Base-by-base conservation (phyloP, 2,888 invertebrate genomes). In the Slavum lentiscoides region DNA sequence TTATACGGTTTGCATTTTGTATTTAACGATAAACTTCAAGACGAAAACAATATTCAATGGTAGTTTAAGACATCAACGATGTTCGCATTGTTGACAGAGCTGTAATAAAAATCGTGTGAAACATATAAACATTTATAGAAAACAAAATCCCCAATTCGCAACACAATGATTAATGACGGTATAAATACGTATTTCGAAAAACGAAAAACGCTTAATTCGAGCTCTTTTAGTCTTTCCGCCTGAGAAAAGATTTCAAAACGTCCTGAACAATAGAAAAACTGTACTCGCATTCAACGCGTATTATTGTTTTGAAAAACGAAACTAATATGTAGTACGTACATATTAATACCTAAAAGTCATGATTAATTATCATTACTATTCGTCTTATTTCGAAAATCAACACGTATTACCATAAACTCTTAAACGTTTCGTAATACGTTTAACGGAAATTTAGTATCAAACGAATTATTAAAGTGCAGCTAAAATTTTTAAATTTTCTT, bases 351-450 rank as follows among this genome's bases (percentile, higher is more conserved):
- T 15, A 9, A 37, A 1, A 15, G 39, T 19, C 2, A 55, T 43
- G 66, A 74, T 74, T 55, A 74, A 74, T 74, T 58, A 70, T 39
- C 8, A 55, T 37, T 66, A 66, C 62, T 39, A 74, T 74, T 55
- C 68, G 13, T 64, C 7, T 21, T 55, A n/a, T 53, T 62, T n/a
- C 4, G 11, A 49, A 49, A 68, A 0, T 2, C 11, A 19, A 49
- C 49, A 15, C 11, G 7, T 49, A 49, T 49, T 15, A 13, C 13
- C 13, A 49, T 49, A 49, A 49, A 49, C 13, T 49, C 49, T 49
- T 49, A 15, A 49, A 13, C 9, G 13, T 49, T 49, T 49, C 49
- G 13, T 13, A 49, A 49, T 13, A 3, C 13, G 1, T 49, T 13
- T 1, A 49, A 13, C 13, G 0, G 15, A 49, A 49, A 49, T 49